Percentiles rank a stretch among this genome's conserved stretches.
phyloP scores from a whole-genome alignment of 2,888 invertebrate genomes.

The Melipona bicolor region DNA sequence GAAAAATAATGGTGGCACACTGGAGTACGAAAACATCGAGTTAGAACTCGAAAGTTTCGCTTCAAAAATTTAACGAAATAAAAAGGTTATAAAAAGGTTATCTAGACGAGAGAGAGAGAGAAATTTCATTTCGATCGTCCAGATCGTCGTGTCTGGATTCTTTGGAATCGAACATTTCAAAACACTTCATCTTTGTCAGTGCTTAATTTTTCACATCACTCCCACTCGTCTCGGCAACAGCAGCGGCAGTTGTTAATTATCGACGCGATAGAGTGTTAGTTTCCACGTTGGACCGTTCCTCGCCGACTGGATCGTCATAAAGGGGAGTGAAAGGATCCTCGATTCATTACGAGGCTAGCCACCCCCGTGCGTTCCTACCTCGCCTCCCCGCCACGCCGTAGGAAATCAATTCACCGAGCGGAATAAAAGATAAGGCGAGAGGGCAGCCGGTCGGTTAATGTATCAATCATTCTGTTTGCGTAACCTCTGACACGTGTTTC shows the following conservation, averaged over 20 bases:
- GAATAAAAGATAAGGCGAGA: constrained; percentile 77
- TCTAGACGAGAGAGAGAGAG: no score
- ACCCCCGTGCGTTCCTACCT: constrained; percentile 31
- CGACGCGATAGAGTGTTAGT: constrained; percentile 9
- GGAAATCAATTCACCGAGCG: constrained; percentile 72
- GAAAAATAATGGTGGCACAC: no score
- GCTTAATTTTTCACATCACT: neutral
- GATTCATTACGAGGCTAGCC: constrained; percentile 66
- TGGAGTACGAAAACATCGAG: no score
- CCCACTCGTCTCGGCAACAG: neutral
- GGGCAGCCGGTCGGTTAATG: constrained; percentile 75
- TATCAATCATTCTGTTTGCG: constrained; percentile 82
- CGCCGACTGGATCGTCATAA: constrained; percentile 40
- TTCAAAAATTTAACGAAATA: no score
- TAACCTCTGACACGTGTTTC: constrained; percentile 79
- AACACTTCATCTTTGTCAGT: neutral
- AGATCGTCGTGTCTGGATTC: no score
- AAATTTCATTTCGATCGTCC: no score
- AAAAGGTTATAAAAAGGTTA: no score
- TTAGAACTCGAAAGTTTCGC: no score
- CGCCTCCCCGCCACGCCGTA: constrained; percentile 28
- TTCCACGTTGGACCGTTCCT: neutral
- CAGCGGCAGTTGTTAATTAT: constrained; percentile 2
- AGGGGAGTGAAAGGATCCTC: constrained; percentile 60
- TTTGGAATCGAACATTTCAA: no score